Evolutionary conservation across 1,140 invertebrate genomes (phyloP).

Genomic region (Ladona fulva): DNA sequence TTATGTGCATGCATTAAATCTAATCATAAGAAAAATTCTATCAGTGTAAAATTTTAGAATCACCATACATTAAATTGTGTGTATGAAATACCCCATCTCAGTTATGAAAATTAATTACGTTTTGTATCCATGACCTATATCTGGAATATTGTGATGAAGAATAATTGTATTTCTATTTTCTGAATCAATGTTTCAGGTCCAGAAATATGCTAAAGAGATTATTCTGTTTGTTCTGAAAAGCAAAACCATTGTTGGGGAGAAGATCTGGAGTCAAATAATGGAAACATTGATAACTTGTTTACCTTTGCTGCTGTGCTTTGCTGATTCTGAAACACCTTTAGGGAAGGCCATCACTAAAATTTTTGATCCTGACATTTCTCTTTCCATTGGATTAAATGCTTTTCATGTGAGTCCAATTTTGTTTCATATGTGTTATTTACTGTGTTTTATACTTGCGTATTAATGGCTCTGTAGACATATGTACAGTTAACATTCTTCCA

Average conservation of each 20-base stretch:
- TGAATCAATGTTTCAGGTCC: slow-evolving; percentile 36
- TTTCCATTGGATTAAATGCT: slow-evolving; percentile 41
- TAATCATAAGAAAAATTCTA: no score
- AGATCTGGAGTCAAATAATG: slow-evolving; percentile 46
- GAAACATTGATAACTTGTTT: slow-evolving; percentile 45
- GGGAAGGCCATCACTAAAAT: slow-evolving; percentile 50
- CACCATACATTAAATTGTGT: no score
- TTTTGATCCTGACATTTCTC: slow-evolving; percentile 48
- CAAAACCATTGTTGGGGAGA: slow-evolving; percentile 45
- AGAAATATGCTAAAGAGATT: slow-evolving; percentile 46
- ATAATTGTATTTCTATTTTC: background rate
- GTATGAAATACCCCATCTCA: no score
- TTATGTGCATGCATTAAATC: no score
- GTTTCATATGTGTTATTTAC: no score
- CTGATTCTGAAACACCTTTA: slow-evolving; percentile 34
- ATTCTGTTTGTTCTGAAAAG: slow-evolving; percentile 50
- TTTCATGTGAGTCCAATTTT: slow-evolving; percentile 37
- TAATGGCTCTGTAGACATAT: no score
- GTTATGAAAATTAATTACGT: no score
- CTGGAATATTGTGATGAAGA: background rate
- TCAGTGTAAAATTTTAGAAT: no score
- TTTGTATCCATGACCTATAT: no score
- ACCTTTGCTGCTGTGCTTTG: slow-evolving; percentile 41
- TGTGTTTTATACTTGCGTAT: no score
- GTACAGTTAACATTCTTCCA: no score